Conservation (phyloP, 2,797 vertebrate species). For the Poecilia velifera region DNA sequence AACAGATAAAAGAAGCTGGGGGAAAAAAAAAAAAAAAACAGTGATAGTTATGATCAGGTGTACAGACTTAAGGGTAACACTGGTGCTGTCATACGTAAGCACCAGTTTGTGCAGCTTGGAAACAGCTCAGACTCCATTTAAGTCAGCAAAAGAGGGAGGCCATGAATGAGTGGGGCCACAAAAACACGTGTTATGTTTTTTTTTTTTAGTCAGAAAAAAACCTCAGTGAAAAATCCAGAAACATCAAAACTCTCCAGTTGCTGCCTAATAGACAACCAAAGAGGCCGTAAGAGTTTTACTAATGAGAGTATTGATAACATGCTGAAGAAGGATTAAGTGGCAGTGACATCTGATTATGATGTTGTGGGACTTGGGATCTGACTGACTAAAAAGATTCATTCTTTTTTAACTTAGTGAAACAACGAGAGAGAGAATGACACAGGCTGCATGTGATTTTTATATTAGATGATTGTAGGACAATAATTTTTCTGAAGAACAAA, state of each 20-base stretch:
- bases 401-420: neutral
- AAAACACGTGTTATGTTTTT: constrained; percentile 46
- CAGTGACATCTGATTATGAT: constrained; percentile 81
- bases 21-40: neutral
- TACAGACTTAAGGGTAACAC: neutral
- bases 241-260: constrained; percentile 29
- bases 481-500: neutral
- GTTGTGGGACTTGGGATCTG: constrained; percentile 49
- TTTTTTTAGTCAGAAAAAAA: constrained; percentile 26
- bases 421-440: neutral
- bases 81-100: neutral
- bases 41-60: neutral
- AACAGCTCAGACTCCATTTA: constrained; percentile 52
- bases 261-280: constrained; percentile 65
- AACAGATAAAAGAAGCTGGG: neutral
- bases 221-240: constrained; percentile 41
- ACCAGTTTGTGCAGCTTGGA: constrained; percentile 18
- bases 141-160: constrained; percentile 49
- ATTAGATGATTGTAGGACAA: neutral
- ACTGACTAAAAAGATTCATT: constrained; percentile 1
- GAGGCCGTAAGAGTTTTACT: constrained; percentile 55
- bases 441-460: neutral
- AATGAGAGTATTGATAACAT: constrained; percentile 77
- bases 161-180: neutral
- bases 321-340: constrained; percentile 74